phyloP scores from a whole-genome alignment of 2,797 vertebrate genomes.

The Lepilemur septentrionalis region DNA sequence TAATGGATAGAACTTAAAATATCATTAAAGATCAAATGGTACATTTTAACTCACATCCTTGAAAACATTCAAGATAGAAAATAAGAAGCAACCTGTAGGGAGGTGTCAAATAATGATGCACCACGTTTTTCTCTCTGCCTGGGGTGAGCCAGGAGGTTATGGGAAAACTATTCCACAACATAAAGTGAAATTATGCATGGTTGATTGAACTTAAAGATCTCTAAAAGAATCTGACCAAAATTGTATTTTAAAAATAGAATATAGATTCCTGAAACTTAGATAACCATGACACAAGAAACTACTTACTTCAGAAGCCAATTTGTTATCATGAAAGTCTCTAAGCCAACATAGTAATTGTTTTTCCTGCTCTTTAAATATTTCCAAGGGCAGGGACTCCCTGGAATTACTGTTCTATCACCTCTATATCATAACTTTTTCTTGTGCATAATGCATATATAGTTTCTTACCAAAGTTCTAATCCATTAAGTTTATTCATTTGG shows the following conservation, averaged over 20 bases:
- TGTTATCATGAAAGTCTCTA: neutral
- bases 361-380: neutral
- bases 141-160: neutral
- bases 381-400: neutral
- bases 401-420: neutral
- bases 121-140: neutral
- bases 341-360: neutral
- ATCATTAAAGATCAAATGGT: neutral
- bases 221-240: neutral
- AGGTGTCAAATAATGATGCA: neutral
- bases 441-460: neutral
- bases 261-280: neutral
- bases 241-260: neutral
- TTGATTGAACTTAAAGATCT: neutral
- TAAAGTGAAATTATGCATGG: neutral
- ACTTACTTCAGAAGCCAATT: neutral
- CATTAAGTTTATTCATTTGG: neutral
- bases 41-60: slow-evolving; percentile 9
- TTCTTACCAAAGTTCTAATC: neutral
- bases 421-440: neutral
- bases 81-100: neutral
- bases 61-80: neutral
- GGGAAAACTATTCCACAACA: neutral
- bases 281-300: neutral
- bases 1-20: neutral